These are phyloP conservation scores for Anabas testudineus DNA, from an alignment of 2,797 vertebrate genomes.

Conservation along the genomic window DNA sequence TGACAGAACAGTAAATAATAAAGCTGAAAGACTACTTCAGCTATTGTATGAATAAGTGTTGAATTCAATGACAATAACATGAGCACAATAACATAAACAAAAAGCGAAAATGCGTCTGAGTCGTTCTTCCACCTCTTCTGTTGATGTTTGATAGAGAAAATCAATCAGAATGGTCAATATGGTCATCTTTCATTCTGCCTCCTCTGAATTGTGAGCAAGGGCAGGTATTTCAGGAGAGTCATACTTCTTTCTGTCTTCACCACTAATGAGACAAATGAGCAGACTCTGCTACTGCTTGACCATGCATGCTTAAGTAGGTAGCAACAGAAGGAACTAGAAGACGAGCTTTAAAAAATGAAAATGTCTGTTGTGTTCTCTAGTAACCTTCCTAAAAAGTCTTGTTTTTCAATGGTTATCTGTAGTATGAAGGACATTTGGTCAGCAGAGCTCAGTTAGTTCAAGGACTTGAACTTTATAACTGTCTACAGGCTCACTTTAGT, in stretches of 20 bases:
- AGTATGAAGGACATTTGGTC: too few species aligned
- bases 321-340: conserved; percentile 50
- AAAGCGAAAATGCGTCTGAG: conserved; percentile 28
- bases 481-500: too few species aligned
- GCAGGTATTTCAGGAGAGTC: conserved; percentile 86
- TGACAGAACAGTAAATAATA: background rate
- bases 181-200: conserved; percentile 66
- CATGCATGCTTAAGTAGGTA: conserved; percentile 86
- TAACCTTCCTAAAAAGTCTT: conserved; percentile 15
- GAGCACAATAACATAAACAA: conserved; percentile 56
- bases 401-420: conserved; percentile 20
- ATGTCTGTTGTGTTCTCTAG: conserved; percentile 15
- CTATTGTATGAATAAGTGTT: conserved; percentile 53
- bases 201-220: conserved; percentile 78
- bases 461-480: too few species aligned
- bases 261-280: conserved; percentile 90
- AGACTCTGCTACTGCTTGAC: conserved; percentile 85
- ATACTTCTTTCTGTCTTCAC: conserved; percentile 87
- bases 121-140: conserved; percentile 12
- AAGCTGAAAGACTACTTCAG: conserved; percentile 42
- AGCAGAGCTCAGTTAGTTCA: too few species aligned
- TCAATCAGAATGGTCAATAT: conserved; percentile 67
- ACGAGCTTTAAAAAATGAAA: conserved; percentile 51
- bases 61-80: conserved; percentile 44
- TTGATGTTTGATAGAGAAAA: conserved; percentile 60